A percentile compares a stretch with the other conserved stretches of the same genome.
Conservation (phyloP, 2,888 invertebrate species). For the Megamerina dolium region DNA sequence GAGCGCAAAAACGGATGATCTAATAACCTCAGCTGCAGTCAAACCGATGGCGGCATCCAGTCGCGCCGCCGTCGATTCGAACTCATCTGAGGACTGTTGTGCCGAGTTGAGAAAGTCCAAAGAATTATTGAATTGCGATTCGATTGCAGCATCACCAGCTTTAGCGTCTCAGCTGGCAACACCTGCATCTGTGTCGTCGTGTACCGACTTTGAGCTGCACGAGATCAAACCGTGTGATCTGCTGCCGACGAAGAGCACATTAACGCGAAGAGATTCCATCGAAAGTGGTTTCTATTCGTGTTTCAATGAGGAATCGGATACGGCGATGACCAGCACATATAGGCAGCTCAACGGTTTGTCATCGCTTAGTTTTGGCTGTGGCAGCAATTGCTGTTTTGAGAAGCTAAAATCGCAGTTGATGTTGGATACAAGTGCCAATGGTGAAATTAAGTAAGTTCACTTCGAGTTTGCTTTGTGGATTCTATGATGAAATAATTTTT, state of each 20-base stretch:
- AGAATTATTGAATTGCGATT: slow-evolving; percentile 12
- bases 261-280: slow-evolving; percentile 75
- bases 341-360: slow-evolving; percentile 32
- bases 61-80: slow-evolving; percentile 27
- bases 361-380: slow-evolving; percentile 27
- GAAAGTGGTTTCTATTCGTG: slow-evolving; percentile 88
- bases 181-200: slow-evolving; percentile 27
- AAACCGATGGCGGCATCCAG: slow-evolving; percentile 17
- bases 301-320: slow-evolving; percentile 72
- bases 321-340: slow-evolving; percentile 51
- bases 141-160: slow-evolving; percentile 27
- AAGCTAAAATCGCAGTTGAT: slow-evolving; percentile 42
- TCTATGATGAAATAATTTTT: neutral
- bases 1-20: slow-evolving; percentile 18
- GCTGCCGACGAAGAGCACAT: slow-evolving; percentile 36
- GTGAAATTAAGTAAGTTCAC: slow-evolving; percentile 35
- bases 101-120: slow-evolving; percentile 24
- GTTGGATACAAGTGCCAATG: slow-evolving; percentile 32
- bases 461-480: neutral
- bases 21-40: slow-evolving; percentile 7
- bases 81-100: slow-evolving; percentile 32
- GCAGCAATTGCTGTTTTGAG: slow-evolving; percentile 39
- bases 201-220: slow-evolving; percentile 32
- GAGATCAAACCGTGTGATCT: slow-evolving; percentile 35
- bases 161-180: slow-evolving; percentile 24